Base-by-base conservation (phyloP, 2,113 vertebrate genomes). In the Eclectus roratus region DNA sequence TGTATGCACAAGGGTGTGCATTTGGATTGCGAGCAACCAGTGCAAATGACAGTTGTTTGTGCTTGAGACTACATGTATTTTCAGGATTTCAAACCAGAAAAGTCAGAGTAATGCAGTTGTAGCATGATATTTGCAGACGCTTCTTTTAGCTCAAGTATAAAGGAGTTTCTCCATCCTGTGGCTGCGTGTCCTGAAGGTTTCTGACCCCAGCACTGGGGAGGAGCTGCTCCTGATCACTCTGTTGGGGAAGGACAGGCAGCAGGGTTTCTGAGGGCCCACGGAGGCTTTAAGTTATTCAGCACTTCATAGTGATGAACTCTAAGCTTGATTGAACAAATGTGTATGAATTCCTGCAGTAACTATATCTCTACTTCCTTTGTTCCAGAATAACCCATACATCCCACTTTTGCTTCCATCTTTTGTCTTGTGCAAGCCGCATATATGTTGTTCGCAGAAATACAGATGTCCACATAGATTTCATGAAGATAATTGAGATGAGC, bases 1-100 rank as follows among this genome's bases (percentile, higher is more conserved):
- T 11, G n/a, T 6, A 4, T 8, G 41, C 23, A 7, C n/a, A 20
- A 7, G 2, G 1, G 3, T 1, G 4, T 5, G 44, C 8, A 0
- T n/a, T 29, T 33, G 68, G 33, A 8, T 35, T 33, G 29, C 13
- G 24, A 31, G 61, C 53, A 27, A 44, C 25, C 0, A 14, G 31
- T 4, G 6, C 41, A 31, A 28, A 28, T 10, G 5, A n/a, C 37
- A 1, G 44, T 25, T 21, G 13, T n/a, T 39, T 31, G 46, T 37
- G 41, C 41, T 29, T 7, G 35, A 43, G 52, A 13, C 14, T 10
- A 3, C 13, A 2, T 6, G 0, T 2, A 0, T 33, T 12, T 68
- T 52, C 43, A 37, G 16, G 47, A 31, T 8, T 15, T 35, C 15
- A 31, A 17, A 19, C 17, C 47, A 18, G 46, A 12, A 50, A 17